Evolutionary conservation across 2,888 invertebrate species (phyloP).

Genomic region (Acrobasis repandana): DNA sequence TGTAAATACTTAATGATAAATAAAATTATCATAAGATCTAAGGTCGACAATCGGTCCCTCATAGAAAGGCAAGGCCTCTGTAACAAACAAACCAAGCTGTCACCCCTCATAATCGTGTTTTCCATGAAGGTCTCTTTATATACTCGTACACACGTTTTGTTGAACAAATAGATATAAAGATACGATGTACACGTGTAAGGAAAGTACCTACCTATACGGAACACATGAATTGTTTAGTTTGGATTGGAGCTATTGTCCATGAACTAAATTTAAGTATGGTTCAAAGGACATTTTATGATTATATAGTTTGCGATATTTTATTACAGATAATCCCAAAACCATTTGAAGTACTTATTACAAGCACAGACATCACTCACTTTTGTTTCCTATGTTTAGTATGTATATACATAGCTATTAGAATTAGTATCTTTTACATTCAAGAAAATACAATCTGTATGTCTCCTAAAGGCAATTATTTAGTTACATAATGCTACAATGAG

Average conservation of each 20-base stretch:
- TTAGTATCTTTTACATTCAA: no score
- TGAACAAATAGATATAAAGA: neutral
- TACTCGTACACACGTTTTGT: neutral
- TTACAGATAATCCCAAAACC: no score
- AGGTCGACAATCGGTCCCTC: neutral
- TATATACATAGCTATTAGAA: no score
- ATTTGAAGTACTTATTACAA: no score
- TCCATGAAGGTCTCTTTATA: neutral
- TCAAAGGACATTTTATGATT: no score
- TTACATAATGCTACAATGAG: no score
- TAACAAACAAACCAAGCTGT: slow-evolving; percentile 8
- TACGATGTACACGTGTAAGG: neutral
- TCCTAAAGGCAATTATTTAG: no score
- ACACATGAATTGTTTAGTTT: slow-evolving; percentile 37
- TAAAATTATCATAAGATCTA: slow-evolving; percentile 4
- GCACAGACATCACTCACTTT: no score
- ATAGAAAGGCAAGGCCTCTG: neutral
- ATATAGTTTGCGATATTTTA: no score
- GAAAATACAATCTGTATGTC: no score
- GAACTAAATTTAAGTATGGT: no score
- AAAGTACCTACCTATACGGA: slow-evolving; percentile 26
- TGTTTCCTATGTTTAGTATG: no score
- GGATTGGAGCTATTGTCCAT: slow-evolving; percentile 24
- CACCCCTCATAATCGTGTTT: neutral
- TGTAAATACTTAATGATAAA: neutral